Percentiles rank a stretch among this genome's conserved stretches.
Conservation (phyloP, 2,797 vertebrate species). For the Pangasius mekongensis region DNA sequence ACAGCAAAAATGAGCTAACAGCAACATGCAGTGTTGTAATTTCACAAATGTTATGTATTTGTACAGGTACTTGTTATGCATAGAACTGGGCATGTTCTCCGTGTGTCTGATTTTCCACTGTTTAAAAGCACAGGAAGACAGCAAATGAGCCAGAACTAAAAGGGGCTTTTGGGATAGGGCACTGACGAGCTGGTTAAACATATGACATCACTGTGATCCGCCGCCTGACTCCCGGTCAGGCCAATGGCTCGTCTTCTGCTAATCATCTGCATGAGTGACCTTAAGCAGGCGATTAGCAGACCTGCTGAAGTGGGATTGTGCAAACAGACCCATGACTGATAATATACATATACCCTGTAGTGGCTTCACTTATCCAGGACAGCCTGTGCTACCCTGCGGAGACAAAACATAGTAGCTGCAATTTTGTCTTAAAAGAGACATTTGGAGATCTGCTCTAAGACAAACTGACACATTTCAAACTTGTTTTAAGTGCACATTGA, state of each 20-base stretch:
- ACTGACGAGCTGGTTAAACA: constrained; percentile 77
- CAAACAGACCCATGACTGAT: constrained; percentile 38
- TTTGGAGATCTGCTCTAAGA: not conserved
- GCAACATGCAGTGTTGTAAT: not conserved
- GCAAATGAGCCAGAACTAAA: constrained; percentile 75
- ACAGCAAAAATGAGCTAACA: not conserved
- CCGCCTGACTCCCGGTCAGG: constrained; percentile 63
- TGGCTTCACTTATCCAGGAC: constrained; percentile 15
- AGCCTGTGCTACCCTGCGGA: not conserved
- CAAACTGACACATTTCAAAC: not conserved
- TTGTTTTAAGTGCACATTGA: not conserved
- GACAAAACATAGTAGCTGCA: not conserved
- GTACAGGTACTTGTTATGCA: constrained; percentile 8
- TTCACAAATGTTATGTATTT: not conserved
- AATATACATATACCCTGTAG: constrained; percentile 8
- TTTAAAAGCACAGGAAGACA: constrained; percentile 77
- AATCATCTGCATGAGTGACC: constrained; percentile 60
- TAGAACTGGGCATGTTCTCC: constrained; percentile 45
- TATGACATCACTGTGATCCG: constrained; percentile 77
- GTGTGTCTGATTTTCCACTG: constrained; percentile 50
- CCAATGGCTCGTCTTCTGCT: constrained; percentile 45
- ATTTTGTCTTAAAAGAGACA: not conserved
- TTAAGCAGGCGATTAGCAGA: constrained; percentile 51
- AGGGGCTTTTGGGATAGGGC: constrained; percentile 68
- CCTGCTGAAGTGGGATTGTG: constrained; percentile 43